A percentile compares a stretch with the other conserved stretches of the same genome.
Evolutionary conservation across 37 sponge, comb jelly and placozoan genomes (phyloP).

Genomic region (Beroe forskalii): DNA sequence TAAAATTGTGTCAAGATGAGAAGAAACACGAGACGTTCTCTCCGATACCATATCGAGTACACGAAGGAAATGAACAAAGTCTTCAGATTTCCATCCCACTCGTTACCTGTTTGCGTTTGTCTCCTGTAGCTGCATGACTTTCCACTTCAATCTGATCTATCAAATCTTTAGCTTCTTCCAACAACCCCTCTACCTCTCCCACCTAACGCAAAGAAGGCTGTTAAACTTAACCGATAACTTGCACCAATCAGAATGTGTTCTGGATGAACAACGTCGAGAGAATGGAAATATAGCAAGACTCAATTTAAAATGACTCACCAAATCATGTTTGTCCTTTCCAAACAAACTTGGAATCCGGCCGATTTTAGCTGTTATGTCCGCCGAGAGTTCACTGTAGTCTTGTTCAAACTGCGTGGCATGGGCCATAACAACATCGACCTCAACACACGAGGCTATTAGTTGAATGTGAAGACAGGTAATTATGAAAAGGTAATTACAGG

Average conservation of each 20-base stretch:
- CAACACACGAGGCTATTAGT: background rate
- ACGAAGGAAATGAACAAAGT: too few species aligned
- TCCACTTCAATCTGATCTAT: slow-evolving; percentile 58
- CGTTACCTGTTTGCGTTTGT: slow-evolving; percentile 2
- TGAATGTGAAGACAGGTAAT: background rate
- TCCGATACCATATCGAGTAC: too few species aligned
- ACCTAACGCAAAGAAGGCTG: background rate
- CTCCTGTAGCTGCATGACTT: slow-evolving; percentile 10
- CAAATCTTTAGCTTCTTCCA: slow-evolving; percentile 46
- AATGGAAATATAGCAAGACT: too few species aligned
- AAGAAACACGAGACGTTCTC: too few species aligned
- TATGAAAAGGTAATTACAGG: background rate
- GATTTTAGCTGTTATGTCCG: slow-evolving; percentile 55
- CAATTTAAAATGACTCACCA: too few species aligned
- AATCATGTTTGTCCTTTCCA: slow-evolving; percentile 49
- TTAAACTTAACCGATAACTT: background rate
- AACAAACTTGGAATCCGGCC: slow-evolving; percentile 44
- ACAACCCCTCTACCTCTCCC: slow-evolving; percentile 31
- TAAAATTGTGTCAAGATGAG: too few species aligned
- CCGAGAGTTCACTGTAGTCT: slow-evolving; percentile 51
- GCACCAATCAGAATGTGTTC: background rate
- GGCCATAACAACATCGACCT: background rate
- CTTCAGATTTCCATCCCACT: too few species aligned
- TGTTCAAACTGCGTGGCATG: slow-evolving; percentile 23
- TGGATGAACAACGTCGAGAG: too few species aligned